These are phyloP conservation scores for Listronotus oregonensis DNA, from an alignment of 1,140 invertebrate species.

Conservation along the genomic window DNA sequence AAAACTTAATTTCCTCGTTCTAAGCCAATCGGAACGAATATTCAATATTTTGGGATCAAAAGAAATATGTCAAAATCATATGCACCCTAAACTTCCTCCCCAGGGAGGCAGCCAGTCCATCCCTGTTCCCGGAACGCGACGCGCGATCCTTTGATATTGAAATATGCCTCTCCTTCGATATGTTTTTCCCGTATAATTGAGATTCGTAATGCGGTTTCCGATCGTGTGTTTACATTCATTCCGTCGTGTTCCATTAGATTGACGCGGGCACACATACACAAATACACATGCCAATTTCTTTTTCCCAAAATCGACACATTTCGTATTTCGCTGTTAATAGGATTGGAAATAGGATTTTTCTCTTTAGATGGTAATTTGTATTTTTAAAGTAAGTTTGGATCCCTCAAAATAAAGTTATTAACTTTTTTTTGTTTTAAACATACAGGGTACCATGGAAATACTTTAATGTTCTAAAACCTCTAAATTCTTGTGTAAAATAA, in stretches of 20 bases:
- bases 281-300: conserved; percentile 11
- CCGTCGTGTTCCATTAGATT: conserved; percentile 22
- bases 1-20: not conserved
- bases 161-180: conserved; percentile 43
- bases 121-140: conserved; percentile 7
- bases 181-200: conserved; percentile 41
- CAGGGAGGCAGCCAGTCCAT: conserved; percentile 14
- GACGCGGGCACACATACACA: conserved; percentile 4
- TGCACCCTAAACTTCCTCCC: conserved; percentile 17
- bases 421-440: too few relatives aligned
- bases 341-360: too few relatives aligned
- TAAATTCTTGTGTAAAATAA: too few relatives aligned
- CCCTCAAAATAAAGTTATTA: too few relatives aligned
- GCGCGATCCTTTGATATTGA: conserved; percentile 49
- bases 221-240: conserved; percentile 30
- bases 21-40: not conserved
- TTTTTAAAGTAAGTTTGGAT: too few relatives aligned
- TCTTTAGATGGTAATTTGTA: too few relatives aligned
- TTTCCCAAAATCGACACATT: conserved; percentile 1
- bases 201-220: conserved; percentile 38
- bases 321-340: not conserved
- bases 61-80: conserved; percentile 24
- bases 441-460: too few relatives aligned
- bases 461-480: too few relatives aligned
- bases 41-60: conserved; percentile 18